A percentile compares a stretch with the other conserved stretches of the same genome.
Conservation (phyloP, 1,140 invertebrate genomes). For the Artemia franciscana region DNA sequence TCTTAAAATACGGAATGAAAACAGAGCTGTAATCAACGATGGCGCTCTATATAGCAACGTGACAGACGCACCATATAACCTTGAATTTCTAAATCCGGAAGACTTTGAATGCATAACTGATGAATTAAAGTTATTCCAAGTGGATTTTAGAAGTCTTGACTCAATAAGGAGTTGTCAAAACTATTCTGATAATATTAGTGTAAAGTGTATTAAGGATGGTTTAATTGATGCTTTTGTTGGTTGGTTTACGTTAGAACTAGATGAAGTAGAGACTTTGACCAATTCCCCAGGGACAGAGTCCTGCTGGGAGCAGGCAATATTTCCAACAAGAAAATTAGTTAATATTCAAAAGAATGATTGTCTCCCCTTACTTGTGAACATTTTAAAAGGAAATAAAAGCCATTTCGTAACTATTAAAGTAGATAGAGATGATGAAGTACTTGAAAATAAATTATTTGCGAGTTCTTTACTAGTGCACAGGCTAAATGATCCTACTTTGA, state of each 20-base stretch:
- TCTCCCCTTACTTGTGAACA: background rate
- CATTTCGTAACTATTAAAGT: background rate
- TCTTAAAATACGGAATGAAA: background rate
- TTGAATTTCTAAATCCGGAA: background rate
- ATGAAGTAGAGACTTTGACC: constrained; percentile 16
- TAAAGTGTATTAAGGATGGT: constrained; percentile 10
- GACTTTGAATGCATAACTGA: background rate
- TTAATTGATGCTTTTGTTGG: constrained; percentile 20
- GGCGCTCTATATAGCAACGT: background rate
- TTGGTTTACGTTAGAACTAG: constrained; percentile 23
- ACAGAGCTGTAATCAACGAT: background rate
- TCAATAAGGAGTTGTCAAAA: background rate
- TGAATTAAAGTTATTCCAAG: background rate
- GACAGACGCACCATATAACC: background rate
- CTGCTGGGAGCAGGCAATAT: constrained; percentile 25
- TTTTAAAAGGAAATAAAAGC: background rate
- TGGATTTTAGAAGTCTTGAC: background rate
- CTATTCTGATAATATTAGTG: background rate
- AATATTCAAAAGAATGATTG: background rate
- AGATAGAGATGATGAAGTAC: background rate
- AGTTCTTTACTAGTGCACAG: background rate
- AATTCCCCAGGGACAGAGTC: constrained; percentile 13
- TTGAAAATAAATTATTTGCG: background rate
- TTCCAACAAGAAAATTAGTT: constrained; percentile 11
- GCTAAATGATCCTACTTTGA: background rate